Evolutionary conservation across 2,888 invertebrate genomes (phyloP), one percentile per base, ranked within the genome.

Genomic region (Parelbella ahira): DNA sequence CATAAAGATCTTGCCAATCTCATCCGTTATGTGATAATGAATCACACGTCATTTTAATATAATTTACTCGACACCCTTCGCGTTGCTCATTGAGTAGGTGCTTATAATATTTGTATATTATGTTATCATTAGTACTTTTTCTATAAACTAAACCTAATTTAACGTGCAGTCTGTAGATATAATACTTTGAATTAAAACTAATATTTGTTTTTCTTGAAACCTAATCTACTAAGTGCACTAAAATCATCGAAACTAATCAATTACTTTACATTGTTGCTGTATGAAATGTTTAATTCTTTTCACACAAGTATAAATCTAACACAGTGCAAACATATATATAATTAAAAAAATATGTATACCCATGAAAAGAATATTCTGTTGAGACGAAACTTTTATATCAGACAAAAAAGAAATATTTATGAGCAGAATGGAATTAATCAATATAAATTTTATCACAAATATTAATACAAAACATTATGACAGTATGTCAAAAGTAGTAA

Each of bases 211-310:
- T n/a, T 38, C 32, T 29, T 12, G 53, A 55, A 57, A 58, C 64
- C 53, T 67, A 63, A 48, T 53, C 76, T 78, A 78, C 72, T 50
- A 47, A 57, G 69, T 78, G 78, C 77, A 74, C 76, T 76, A 75
- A 54, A 47, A 59, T 50, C 33, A 15, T 28, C n/a, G 13, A 32
- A 41, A 11, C 32, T 32, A 42, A 19, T 9, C 19, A 27, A 10
- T 38, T 6, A 24, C 19, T 38, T 21, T 15, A 24, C 8, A 19
- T 9, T 5, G 25, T 8, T n/a, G 20, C n/a, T 11, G 15, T 15
- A 15, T 15, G 18, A 12, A 24, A 20, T 18, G 1, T 5, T 36
- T 18, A 6, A 18, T 11, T 18, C 12, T 27, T 4, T 15, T 12
- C n/a, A 37, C 10, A 3, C 9, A 37, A 9, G 21, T 28, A n/a